A percentile compares a stretch with the other conserved stretches of the same genome.
Conservation (phyloP, 2,888 invertebrate species). For the Drosophila villosipedis region DNA sequence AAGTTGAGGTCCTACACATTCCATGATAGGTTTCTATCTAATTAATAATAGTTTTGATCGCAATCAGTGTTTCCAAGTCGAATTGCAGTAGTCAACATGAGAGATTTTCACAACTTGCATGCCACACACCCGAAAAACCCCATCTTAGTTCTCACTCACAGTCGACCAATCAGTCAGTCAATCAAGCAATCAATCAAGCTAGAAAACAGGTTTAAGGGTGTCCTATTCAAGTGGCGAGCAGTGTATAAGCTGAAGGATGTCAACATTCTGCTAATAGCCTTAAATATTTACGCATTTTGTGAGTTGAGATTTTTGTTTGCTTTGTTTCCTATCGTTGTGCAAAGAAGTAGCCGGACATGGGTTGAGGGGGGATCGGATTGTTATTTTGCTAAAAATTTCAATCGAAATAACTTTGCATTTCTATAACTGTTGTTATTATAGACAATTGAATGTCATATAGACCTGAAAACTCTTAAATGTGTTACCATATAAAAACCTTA, state of each 20-base stretch:
- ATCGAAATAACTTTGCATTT: neutral
- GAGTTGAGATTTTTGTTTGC: neutral
- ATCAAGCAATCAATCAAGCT: neutral
- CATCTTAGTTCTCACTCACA: neutral
- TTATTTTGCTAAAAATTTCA: accelerated
- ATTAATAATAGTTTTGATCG: neutral
- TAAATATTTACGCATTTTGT: neutral
- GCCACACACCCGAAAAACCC: neutral
- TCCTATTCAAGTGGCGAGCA: neutral
- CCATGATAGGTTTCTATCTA: too few relatives aligned
- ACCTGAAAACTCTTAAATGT: neutral
- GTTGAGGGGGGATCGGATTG: neutral
- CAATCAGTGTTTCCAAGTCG: neutral
- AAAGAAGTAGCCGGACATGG: neutral
- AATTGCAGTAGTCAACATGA: neutral
- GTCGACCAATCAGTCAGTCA: neutral
- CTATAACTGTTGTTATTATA: neutral
- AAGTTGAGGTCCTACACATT: too few relatives aligned
- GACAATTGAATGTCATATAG: neutral
- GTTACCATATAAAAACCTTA: neutral
- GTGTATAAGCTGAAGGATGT: neutral
- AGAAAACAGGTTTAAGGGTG: neutral
- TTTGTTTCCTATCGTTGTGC: neutral
- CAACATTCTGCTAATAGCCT: neutral
- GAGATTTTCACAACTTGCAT: neutral